Conservation (phyloP, 2,888 invertebrate species). For the Cheilosia vernalis region DNA sequence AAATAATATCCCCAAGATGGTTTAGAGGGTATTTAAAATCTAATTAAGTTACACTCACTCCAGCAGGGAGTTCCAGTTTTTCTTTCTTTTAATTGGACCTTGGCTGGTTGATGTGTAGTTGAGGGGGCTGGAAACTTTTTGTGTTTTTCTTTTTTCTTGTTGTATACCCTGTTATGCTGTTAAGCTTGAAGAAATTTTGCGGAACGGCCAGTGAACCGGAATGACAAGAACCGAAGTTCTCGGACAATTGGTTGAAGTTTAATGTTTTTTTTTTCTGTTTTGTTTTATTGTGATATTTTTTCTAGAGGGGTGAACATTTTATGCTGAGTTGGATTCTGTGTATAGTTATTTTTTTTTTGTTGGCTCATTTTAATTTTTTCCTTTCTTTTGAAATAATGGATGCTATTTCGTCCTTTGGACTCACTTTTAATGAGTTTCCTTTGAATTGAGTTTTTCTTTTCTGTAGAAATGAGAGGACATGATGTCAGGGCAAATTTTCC, state of each 20-base stretch:
- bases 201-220: constrained; percentile 72
- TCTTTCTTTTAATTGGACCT: constrained; percentile 70
- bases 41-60: constrained; percentile 69
- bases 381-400: constrained; percentile 62
- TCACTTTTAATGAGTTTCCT: constrained; percentile 72
- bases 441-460: constrained; percentile 54
- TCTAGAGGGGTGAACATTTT: constrained; percentile 58
- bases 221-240: constrained; percentile 74
- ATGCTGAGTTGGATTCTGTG: constrained; percentile 67
- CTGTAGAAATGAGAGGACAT: constrained; percentile 56
- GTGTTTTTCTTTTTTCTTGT: constrained; percentile 3
- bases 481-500: constrained; percentile 53
- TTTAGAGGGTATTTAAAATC: constrained; percentile 72
- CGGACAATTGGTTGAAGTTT: constrained; percentile 74
- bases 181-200: constrained; percentile 64
- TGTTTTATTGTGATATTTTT: constrained; percentile 25
- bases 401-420: constrained; percentile 51
- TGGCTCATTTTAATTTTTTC: constrained; percentile 14
- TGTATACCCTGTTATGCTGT: constrained; percentile 28
- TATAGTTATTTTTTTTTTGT: constrained; percentile 37
- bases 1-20: constrained; percentile 69
- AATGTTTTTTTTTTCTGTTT: constrained; percentile 43
- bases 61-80: constrained; percentile 64
- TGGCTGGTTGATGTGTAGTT: not conserved
- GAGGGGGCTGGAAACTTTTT: constrained; percentile 27